A percentile compares a stretch with the other conserved stretches of the same genome.
These are phyloP conservation scores for Karalla daura DNA, from an alignment of 2,797 vertebrate genomes.

Conservation along the genomic window DNA sequence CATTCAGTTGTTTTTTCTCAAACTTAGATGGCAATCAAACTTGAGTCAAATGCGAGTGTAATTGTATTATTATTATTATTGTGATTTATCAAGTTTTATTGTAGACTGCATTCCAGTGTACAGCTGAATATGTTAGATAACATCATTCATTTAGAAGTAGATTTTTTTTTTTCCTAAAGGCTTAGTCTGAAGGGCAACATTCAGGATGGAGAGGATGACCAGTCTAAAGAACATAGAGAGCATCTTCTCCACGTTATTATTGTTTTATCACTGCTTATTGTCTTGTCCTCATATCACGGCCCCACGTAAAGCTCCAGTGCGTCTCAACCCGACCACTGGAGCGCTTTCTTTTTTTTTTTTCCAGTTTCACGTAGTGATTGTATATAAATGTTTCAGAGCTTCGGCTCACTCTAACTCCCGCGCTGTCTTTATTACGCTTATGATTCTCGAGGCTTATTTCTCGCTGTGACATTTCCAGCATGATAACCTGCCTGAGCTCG, in stretches of 20 bases:
- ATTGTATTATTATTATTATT: too few relatives aligned
- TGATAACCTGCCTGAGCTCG: constrained; percentile 34
- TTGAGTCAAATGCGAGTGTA: too few relatives aligned
- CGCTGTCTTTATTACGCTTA: constrained; percentile 5
- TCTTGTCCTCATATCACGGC: constrained; percentile 23
- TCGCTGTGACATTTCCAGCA: constrained; percentile 23
- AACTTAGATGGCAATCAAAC: too few relatives aligned
- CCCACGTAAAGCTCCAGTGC: constrained; percentile 12
- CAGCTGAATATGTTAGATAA: too few relatives aligned
- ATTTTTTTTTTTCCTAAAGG: too few relatives aligned
- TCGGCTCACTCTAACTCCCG: not conserved
- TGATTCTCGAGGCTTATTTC: constrained; percentile 18
- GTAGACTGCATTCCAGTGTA: too few relatives aligned
- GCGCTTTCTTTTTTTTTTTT: not conserved
- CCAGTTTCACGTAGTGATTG: constrained; percentile 4
- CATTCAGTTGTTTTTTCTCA: too few relatives aligned
- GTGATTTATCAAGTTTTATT: too few relatives aligned
- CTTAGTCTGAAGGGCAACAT: too few relatives aligned
- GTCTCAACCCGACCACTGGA: not conserved
- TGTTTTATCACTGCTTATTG: constrained; percentile 48
- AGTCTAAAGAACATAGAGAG: constrained; percentile 37
- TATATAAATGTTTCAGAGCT: constrained; percentile 22
- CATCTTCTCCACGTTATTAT: constrained; percentile 44
- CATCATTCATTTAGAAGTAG: too few relatives aligned
- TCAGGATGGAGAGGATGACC: constrained; percentile 45